Evolutionary conservation across 2,888 invertebrate species (phyloP), one percentile per base, ranked within the genome.

Genomic region (Drosophila kambysellisi): DNA sequence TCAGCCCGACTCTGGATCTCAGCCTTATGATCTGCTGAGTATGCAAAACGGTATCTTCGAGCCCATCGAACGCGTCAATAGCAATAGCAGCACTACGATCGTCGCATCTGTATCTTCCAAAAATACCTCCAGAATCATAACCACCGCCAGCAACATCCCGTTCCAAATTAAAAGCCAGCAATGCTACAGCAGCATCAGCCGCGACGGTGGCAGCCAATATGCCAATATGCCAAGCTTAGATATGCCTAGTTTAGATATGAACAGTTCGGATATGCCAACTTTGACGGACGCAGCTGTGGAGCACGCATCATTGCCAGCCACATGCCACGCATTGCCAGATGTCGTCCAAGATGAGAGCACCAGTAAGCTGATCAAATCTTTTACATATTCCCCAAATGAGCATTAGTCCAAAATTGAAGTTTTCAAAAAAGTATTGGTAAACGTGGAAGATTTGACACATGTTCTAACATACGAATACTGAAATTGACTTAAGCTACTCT

Each of bases 1-100:
- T 0, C 32, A 96, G 88, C 93, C 96, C 83, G 95, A 63, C 4
- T 80, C 83, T 9, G 66, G 58, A n/a, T 20, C 68, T 8, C 80
- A 80, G 53, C 86, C 87, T 0, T 91, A 90, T 50, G 92, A 92
- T 70, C 74, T 91, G 54, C 74, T 92, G 7, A 83, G 88, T 51
- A 56, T 91, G 11, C 91, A 90, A 54, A 89, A 89, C 53, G 89
- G 89, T 9, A 76, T 83, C n/a, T 83, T 86, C 33, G 79, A 83
- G 54, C 85, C 89, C 6, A 87, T 84, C 0, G 83, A 88, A 8
- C 71, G 68, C 0, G 43, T 67, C 0, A 63, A 67, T 35, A 75
- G 51, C 53, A 70, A 52, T 53, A 70, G 30, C 58, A 65, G 39
- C 35, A 20, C 50, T 11, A n/a, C 41, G 12, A 8, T 53, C 25